A percentile compares a stretch with the other conserved stretches of the same genome.
These are phyloP conservation scores for Rhinoderma darwinii DNA, from an alignment of 2,113 vertebrate species.

Conservation along the genomic window DNA sequence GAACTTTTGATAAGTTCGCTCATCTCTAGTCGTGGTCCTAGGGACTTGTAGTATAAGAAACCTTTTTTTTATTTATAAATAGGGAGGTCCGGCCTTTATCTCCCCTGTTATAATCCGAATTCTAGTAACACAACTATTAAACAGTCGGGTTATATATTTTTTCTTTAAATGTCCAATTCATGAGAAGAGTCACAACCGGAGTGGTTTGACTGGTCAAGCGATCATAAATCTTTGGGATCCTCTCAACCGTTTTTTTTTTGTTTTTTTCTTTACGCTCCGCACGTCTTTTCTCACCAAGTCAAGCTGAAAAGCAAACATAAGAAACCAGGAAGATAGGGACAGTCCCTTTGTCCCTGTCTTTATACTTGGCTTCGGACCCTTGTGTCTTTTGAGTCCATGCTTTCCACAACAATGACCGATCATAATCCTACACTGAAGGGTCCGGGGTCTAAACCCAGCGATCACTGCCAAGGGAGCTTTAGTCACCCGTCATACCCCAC, in stretches of 20 bases:
- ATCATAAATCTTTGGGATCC: constrained; percentile 43
- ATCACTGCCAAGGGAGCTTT: constrained; percentile 61
- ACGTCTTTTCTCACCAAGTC: constrained; percentile 32
- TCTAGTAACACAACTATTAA: background rate
- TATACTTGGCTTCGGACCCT: constrained; percentile 40
- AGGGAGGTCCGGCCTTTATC: background rate
- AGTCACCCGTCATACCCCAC: constrained; percentile 56
- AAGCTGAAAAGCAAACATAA: constrained; percentile 64
- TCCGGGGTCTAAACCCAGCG: constrained; percentile 47
- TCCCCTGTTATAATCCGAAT: background rate
- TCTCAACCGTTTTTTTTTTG: too few relatives aligned
- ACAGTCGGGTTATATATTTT: background rate
- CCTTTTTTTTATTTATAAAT: background rate
- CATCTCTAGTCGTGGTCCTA: too few relatives aligned
- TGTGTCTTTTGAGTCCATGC: constrained; percentile 58
- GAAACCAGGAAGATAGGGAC: constrained; percentile 61
- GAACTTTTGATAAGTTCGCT: too few relatives aligned
- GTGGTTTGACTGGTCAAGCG: constrained; percentile 25
- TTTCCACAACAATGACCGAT: constrained; percentile 37
- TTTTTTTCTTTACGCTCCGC: constrained; percentile 28
- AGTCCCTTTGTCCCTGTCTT: constrained; percentile 59
- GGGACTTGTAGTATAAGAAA: background rate
- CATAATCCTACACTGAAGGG: constrained; percentile 56
- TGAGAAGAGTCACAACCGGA: background rate
- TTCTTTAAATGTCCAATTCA: background rate